phyloP scores from a whole-genome alignment of 2,113 vertebrate genomes.

The human (Homo sapiens) region GRCh38 chr6:6222001-6222500 shows the following conservation, averaged over 20 bases:
- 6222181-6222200: neutral
- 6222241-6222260: neutral
- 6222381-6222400: neutral
- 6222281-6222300: neutral
- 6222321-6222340: neutral
- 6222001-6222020: neutral
- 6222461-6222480: neutral
- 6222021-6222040: constrained; percentile 91
- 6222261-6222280: neutral
- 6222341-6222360: neutral
- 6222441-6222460: neutral
- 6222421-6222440: neutral
- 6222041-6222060: constrained; percentile 90
- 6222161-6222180: constrained; percentile 91
- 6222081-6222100: constrained; percentile 92
- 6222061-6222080: constrained; percentile 89
- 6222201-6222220: neutral
- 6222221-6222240: rapidly evolving
- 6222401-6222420: neutral
- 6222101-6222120: constrained; percentile 96
- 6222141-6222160: constrained; percentile 94
- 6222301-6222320: neutral
- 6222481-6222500: neutral
- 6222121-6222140: constrained; percentile 95
- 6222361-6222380: neutral